These are phyloP conservation scores for Illadopsis cleaveri DNA, from an alignment of 2,113 vertebrate genomes.

Conservation along the genomic window DNA sequence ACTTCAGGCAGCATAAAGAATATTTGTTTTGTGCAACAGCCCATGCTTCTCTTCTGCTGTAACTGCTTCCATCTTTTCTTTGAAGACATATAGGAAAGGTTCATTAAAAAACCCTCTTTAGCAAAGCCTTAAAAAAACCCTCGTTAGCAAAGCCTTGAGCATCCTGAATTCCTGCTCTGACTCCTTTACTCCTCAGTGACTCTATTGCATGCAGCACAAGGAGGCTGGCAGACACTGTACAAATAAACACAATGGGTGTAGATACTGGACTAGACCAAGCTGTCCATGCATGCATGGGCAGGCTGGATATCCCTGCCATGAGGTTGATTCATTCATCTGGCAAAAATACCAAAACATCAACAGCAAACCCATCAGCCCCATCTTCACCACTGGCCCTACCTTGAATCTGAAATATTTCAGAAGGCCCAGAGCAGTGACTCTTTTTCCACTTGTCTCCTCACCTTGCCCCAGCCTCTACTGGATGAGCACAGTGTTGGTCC, in stretches of 20 bases:
- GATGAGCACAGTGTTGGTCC: background rate
- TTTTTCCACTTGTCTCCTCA: background rate
- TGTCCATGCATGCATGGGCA: background rate
- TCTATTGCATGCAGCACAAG: background rate
- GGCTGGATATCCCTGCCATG: background rate
- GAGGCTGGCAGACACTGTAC: background rate
- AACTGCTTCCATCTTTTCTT: background rate
- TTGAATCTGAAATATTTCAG: background rate
- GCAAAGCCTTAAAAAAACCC: background rate
- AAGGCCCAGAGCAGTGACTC: background rate
- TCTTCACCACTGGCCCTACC: background rate
- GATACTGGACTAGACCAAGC: background rate
- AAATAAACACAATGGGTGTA: background rate
- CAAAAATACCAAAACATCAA: background rate
- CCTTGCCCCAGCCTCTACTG: background rate
- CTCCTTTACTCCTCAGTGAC: background rate
- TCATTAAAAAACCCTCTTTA: background rate
- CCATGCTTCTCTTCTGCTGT: background rate
- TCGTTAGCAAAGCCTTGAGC: background rate
- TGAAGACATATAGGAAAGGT: background rate
- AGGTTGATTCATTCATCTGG: background rate
- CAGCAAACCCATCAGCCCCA: background rate
- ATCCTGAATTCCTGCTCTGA: background rate
- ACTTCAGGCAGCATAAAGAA: background rate
- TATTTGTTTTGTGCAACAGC: background rate